These are phyloP conservation scores for Thrips palmi DNA, from an alignment of 1,140 invertebrate species.

Conservation along the genomic window DNA sequence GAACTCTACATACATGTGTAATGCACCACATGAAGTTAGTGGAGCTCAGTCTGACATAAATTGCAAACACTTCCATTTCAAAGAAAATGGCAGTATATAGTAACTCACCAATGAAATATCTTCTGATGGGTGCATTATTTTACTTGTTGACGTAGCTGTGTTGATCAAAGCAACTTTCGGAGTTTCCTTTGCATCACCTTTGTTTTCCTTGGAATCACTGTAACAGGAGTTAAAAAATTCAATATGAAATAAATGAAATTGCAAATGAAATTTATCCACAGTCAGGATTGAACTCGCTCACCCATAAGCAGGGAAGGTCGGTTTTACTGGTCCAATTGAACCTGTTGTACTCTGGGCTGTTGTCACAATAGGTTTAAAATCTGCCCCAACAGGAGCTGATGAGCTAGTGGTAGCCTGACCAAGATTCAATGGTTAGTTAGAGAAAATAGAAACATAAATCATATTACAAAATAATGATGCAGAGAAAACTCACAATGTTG, in stretches of 20 bases:
- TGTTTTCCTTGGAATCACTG: too few relatives aligned
- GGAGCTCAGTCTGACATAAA: too few relatives aligned
- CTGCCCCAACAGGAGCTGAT: conserved; percentile 35
- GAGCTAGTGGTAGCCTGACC: conserved; percentile 35
- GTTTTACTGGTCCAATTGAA: conserved; percentile 36
- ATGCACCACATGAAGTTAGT: too few relatives aligned
- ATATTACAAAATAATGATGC: neutral
- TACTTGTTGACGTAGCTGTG: conserved; percentile 64
- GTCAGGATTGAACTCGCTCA: conserved; percentile 21
- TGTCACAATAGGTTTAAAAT: conserved; percentile 38
- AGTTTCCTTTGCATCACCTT: conserved; percentile 26
- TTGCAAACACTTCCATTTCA: too few relatives aligned
- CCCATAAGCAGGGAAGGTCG: conserved; percentile 64
- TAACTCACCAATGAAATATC: conserved; percentile 70
- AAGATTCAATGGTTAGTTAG: conserved; percentile 20
- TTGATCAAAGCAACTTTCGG: conserved; percentile 54
- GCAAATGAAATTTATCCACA: neutral
- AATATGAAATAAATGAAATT: conserved; percentile 4
- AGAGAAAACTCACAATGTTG: conserved; percentile 22
- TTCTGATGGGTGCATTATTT: conserved; percentile 86
- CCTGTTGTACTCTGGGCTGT: conserved; percentile 24
- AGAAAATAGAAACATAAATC: conserved; percentile 13
- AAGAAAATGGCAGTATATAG: too few relatives aligned
- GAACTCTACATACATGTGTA: too few relatives aligned
- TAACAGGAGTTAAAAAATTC: neutral